These are phyloP conservation scores for Temnopleurus reevesii DNA, from an alignment of 53 echinoderm and acorn worm genomes.

Conservation along the genomic window DNA sequence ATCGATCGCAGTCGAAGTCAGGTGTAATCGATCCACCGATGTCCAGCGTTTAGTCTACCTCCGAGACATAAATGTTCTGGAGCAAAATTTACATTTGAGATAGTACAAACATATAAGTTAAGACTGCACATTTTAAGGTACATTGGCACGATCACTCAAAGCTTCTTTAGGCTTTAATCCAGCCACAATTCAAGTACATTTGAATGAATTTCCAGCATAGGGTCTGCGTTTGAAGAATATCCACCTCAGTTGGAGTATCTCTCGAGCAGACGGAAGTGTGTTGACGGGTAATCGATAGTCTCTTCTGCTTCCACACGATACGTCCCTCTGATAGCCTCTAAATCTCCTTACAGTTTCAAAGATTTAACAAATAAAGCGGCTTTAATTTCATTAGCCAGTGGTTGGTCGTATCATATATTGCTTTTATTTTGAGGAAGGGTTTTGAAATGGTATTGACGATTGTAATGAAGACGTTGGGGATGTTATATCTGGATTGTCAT, in stretches of 20 bases:
- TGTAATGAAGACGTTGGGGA: neutral
- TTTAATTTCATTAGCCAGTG: neutral
- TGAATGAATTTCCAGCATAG: too few relatives aligned
- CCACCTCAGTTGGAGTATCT: neutral
- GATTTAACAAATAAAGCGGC: neutral
- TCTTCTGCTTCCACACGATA: neutral
- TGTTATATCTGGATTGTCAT: neutral
- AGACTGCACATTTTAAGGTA: too few relatives aligned
- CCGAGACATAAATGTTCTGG: too few relatives aligned
- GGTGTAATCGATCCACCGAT: constrained; percentile 9
- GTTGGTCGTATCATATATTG: neutral
- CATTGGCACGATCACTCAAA: too few relatives aligned
- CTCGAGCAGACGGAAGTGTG: neutral
- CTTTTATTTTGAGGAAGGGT: neutral
- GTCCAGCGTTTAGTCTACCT: too few relatives aligned
- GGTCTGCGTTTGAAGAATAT: too few relatives aligned
- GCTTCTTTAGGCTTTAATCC: too few relatives aligned
- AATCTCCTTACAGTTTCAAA: neutral
- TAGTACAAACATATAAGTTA: too few relatives aligned
- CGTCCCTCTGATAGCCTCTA: neutral
- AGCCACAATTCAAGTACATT: too few relatives aligned
- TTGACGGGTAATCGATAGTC: constrained; percentile 26
- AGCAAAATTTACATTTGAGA: too few relatives aligned
- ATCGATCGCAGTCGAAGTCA: constrained; percentile 19
- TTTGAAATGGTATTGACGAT: neutral